Conservation (phyloP, 2,888 invertebrate species). For the Apamea epomidion region DNA sequence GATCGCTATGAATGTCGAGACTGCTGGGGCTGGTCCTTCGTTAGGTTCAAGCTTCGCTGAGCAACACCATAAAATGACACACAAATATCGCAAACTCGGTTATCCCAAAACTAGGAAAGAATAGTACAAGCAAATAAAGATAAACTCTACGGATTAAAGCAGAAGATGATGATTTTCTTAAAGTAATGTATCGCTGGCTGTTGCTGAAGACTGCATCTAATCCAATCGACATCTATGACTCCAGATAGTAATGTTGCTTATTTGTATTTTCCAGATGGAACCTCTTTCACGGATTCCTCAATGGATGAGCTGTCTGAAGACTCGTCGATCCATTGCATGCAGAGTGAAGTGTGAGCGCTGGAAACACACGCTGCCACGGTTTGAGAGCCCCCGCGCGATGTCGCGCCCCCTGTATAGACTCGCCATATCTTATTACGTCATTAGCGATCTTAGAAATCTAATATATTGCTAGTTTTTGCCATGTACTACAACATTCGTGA, state of each 20-base stretch:
- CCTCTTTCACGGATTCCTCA: conserved; percentile 93
- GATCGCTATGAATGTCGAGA: too few species aligned
- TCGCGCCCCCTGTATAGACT: conserved; percentile 19
- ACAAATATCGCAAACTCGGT: neutral
- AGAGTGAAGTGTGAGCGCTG: conserved; percentile 92
- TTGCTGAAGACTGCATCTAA: neutral
- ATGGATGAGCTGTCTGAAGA: conserved; percentile 96
- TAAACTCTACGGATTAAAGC: too few species aligned
- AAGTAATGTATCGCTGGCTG: neutral
- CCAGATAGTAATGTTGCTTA: neutral
- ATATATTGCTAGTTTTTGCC: conserved; percentile 53
- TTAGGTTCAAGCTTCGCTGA: neutral
- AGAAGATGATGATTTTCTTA: neutral
- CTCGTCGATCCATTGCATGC: conserved; percentile 96
- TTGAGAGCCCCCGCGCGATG: neutral
- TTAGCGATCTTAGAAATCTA: conserved; percentile 55
- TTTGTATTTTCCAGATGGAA: conserved; percentile 81
- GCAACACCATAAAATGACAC: neutral
- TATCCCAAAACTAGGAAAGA: neutral
- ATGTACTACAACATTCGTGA: conserved; percentile 22
- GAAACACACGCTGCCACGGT: neutral
- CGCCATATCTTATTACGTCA: conserved; percentile 48
- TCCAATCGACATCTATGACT: neutral
- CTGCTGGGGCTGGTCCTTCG: too few species aligned
- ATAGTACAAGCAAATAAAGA: neutral